Base-by-base conservation (phyloP, 2,888 invertebrate genomes). In the Brachypalpus laphriformis region DNA sequence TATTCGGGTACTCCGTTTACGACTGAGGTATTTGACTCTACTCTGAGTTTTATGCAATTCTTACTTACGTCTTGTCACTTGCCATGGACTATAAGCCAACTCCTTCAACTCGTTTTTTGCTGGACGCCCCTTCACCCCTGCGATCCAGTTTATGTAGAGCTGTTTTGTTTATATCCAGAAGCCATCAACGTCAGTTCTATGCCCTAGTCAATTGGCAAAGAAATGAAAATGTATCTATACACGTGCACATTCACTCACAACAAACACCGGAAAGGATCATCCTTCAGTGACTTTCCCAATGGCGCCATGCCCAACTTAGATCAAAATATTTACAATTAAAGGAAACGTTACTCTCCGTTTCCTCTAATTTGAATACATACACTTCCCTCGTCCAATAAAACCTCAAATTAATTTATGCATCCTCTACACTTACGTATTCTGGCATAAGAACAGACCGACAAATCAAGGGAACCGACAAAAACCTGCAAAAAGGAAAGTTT, bases 391-490 rank as follows among this genome's bases (percentile, higher is more conserved):
- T 57, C 61, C 28, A 57, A 63, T 57, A 65, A 51, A 57, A 4
- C 18, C 42, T 3, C 61, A 28, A n/a, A 71, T 66, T 63, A 74
- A 75, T 80, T 54, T 51, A 42, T 61, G 42, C 65, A 83, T 68
- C 47, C 68, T 65, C 20, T 45, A 82, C 45, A 65, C 49, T 16
- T 49, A 72, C 68, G 40, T 70, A 37, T 14, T 22, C 34, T 63
- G 72, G 40, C 63, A 57, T 18, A 75, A 14, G 40, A 59, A 45
- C 34, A 34, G 31, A 40, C 63, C 28, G 5, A 20, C 22, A 56
- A 31, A 8, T 51, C 7, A 51, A 45, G 42, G 57, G 45, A 51
- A 16, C 45, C 49, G 63, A 3, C 65, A 72, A 42, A n/a, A n/a
- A 34, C 16, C 42, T 40, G 25, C 63, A 65, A 75, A n/a, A 65